These are phyloP conservation scores for Melanotaenia trifasciata DNA, from an alignment of 2,797 vertebrate genomes.

Conservation along the genomic window DNA sequence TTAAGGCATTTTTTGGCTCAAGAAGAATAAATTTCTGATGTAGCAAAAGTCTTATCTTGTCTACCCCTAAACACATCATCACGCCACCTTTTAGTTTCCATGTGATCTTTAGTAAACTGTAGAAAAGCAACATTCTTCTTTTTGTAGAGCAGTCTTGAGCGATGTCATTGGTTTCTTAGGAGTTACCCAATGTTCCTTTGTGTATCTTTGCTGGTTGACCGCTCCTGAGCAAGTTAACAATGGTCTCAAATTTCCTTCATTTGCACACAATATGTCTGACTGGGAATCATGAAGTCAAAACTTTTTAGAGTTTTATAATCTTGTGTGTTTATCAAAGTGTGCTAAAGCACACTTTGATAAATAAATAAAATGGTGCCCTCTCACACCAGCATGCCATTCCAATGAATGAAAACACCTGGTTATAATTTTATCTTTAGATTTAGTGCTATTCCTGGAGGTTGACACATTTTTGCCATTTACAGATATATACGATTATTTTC, in stretches of 20 bases:
- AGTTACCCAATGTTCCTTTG: constrained; percentile 6
- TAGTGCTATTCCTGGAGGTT: background rate
- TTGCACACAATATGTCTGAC: constrained; percentile 13
- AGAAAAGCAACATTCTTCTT: background rate
- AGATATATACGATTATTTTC: background rate
- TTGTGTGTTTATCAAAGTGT: background rate
- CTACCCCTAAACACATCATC: background rate
- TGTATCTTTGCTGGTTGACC: background rate
- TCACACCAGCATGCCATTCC: background rate
- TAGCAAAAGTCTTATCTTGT: background rate
- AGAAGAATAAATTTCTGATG: background rate
- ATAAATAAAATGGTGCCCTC: background rate
- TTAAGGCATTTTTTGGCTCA: background rate
- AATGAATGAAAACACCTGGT: background rate
- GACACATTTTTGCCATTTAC: background rate
- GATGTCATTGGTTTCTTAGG: background rate
- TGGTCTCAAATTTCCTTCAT: constrained; percentile 11
- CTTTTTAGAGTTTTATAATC: background rate
- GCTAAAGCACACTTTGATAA: background rate
- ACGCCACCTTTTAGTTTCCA: background rate
- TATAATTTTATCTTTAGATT: background rate
- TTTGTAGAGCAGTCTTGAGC: background rate
- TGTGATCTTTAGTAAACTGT: background rate
- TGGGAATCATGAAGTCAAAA: background rate
- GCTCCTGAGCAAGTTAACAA: constrained; percentile 10